Percentiles rank a stretch among this genome's conserved stretches.
Evolutionary conservation across 1,140 invertebrate genomes (phyloP).

Genomic region (Amyelois transitella): DNA sequence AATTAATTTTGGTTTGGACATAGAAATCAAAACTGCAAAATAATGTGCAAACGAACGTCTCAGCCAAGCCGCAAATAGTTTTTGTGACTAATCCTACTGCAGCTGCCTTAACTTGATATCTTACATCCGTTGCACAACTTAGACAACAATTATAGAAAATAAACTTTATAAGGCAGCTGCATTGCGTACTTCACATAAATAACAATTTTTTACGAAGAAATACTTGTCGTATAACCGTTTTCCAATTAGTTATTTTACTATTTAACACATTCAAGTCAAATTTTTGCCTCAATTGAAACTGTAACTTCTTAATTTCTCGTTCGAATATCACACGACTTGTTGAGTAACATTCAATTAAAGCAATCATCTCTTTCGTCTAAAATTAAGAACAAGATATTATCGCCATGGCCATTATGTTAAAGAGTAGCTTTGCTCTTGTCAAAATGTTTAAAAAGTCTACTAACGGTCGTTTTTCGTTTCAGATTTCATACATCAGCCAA

Average conservation of each 20-base stretch:
- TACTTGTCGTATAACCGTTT: too few relatives aligned
- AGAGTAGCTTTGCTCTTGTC: too few relatives aligned
- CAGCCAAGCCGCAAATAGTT: neutral
- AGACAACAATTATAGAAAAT: slow-evolving; percentile 9
- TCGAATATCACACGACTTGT: neutral
- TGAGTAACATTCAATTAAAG: neutral
- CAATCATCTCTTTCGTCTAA: neutral
- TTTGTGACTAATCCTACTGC: slow-evolving; percentile 4
- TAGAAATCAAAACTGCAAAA: neutral
- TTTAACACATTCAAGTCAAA: neutral
- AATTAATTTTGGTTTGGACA: neutral
- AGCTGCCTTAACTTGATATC: slow-evolving; percentile 20
- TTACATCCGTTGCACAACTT: slow-evolving; percentile 11
- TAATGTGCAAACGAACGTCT: neutral
- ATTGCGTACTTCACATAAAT: neutral
- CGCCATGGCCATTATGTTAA: neutral
- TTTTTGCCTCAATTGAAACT: neutral
- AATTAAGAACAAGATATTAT: too few relatives aligned
- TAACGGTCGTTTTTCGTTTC: slow-evolving; percentile 13
- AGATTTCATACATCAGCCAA: slow-evolving; percentile 15
- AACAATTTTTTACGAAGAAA: too few relatives aligned
- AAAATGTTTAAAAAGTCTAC: too few relatives aligned
- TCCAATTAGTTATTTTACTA: neutral
- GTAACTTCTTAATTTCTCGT: neutral
- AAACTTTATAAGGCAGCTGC: slow-evolving; percentile 25